Conservation (phyloP, 2,113 vertebrate genomes). For the Genyomyrus donnyi region DNA sequence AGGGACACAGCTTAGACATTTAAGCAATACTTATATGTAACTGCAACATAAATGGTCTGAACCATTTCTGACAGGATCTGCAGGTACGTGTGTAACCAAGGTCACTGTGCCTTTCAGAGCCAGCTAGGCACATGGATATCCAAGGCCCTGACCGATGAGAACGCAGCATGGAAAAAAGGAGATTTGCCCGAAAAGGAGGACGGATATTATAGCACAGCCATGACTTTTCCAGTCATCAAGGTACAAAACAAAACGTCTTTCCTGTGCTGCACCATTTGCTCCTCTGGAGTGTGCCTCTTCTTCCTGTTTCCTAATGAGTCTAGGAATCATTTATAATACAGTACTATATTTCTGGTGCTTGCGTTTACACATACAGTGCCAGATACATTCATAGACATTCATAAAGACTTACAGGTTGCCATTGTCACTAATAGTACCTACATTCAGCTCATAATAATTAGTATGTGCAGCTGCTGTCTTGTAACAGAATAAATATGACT, state of each 20-base stretch:
- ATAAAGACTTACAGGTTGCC: background rate
- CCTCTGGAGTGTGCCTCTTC: background rate
- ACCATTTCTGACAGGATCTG: background rate
- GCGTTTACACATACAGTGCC: background rate
- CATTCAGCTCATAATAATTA: background rate
- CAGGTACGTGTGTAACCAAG: background rate
- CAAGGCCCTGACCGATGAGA: slow-evolving; percentile 64
- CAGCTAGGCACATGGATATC: slow-evolving; percentile 51
- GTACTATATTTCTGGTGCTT: background rate
- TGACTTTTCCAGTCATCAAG: slow-evolving; percentile 77
- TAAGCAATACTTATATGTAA: background rate
- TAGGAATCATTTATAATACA: background rate
- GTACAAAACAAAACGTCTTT: background rate
- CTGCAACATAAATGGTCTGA: background rate
- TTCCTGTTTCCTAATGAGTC: background rate
- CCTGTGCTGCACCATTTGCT: background rate
- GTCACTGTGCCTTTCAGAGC: slow-evolving; percentile 29
- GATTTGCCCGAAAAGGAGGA: slow-evolving; percentile 60
- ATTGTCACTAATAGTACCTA: background rate
- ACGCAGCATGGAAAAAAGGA: slow-evolving; percentile 60
- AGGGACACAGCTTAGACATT: background rate
- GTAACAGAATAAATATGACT: background rate
- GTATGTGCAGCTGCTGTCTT: background rate
- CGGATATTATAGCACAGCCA: slow-evolving; percentile 63
- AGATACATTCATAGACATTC: background rate